Base-by-base conservation (phyloP, 1,140 invertebrate genomes). In the Rhizoglyphus robini region DNA sequence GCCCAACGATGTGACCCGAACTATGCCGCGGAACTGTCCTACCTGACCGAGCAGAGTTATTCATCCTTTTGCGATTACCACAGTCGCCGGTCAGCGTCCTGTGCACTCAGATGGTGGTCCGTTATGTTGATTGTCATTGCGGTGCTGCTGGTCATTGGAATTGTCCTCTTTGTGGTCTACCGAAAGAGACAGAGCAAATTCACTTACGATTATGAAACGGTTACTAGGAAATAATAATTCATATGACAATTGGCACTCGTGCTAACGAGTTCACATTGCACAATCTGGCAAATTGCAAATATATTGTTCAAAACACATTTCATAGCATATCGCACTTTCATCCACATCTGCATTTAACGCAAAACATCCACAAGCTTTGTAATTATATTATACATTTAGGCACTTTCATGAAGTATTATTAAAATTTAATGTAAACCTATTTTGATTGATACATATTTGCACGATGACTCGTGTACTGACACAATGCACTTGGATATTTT, bases 81-180 rank as follows among this genome's bases (percentile, higher is more conserved):
- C 29, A 13, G n/a, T 27, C 38, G 63, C 18, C 29, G 27, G 15
- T 48, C 41, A 32, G 51, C 63, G 5, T 32, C 29, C 5, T 64
- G 63, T 64, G 41, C 46, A 18, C 4, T 64, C 1, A n/a, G 63
- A 23, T 64, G 63, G 63, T 64, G 63, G 63, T 51, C 41, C 15
- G 46, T 57, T 15, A 51, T 64, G 27, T 23, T 64, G 20, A 51
- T 64, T 2, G 63, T 64, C 3, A 3, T 64, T 2, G 63, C 41
- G 23, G 11, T 47, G 18, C 15, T 64, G n/a, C 29, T 36, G 1
- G 31, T 64, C 11, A 49, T 64, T 11, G 47, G 2, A 3, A n/a
- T 60, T 11, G 29, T 60, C 27, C 8, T 60, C 15, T 60, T 60
- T 29, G 29, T 60, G 3, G 15, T 60, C 3, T 60, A 60, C 29